phyloP scores from a whole-genome alignment of 2,888 invertebrate genomes.

The Sesia bembeciformis region DNA sequence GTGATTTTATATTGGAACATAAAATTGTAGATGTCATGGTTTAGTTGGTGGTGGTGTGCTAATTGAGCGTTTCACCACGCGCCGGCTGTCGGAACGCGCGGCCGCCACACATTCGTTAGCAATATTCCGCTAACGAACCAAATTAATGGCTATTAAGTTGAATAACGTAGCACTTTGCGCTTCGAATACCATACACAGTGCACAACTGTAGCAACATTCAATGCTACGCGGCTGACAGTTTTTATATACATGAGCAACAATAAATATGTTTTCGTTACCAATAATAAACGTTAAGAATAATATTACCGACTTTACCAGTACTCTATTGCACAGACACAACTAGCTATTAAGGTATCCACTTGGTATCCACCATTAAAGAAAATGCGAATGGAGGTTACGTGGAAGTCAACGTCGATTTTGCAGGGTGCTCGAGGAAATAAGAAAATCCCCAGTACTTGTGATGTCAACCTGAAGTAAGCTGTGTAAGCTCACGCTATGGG shows the following conservation, averaged over 20 bases:
- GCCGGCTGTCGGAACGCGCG: constrained; percentile 40
- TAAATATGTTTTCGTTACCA: too few species aligned
- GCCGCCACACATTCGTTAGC: constrained; percentile 66
- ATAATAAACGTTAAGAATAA: too few species aligned
- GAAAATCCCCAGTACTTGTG: constrained; percentile 33
- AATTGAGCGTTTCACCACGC: constrained; percentile 60
- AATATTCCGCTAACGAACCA: constrained; percentile 72
- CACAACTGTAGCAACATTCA: constrained; percentile 20
- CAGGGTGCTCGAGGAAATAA: constrained; percentile 21
- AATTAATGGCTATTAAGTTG: constrained; percentile 71
- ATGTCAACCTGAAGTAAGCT: constrained; percentile 41
- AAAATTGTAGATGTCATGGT: background rate
- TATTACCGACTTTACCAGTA: too few species aligned
- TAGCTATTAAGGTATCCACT: too few species aligned
- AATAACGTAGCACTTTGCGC: constrained; percentile 66
- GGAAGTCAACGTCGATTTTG: background rate
- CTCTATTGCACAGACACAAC: too few species aligned
- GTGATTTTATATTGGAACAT: background rate
- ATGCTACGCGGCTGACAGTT: constrained; percentile 14
- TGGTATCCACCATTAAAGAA: too few species aligned
- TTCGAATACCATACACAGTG: constrained; percentile 44
- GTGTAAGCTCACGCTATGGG: constrained; percentile 42
- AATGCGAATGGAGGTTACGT: background rate
- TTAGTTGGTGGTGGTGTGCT: constrained; percentile 30
- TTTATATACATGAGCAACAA: background rate